Base-by-base conservation (phyloP, 2,113 vertebrate species). In the Nothocercus julius region DNA sequence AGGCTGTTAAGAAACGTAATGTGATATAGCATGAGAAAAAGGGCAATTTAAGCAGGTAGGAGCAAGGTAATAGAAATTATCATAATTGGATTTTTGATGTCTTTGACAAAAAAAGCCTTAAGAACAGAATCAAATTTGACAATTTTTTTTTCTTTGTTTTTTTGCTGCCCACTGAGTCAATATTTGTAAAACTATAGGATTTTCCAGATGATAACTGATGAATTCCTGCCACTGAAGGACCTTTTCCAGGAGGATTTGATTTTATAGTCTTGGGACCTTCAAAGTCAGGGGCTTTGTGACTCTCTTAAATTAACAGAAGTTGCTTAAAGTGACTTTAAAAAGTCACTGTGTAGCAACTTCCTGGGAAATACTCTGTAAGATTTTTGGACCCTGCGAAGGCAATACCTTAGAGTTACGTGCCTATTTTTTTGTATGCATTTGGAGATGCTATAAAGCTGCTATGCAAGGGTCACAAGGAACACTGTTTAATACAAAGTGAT, bases 141-240 rank as follows among this genome's bases (percentile, higher is more conserved):
- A n/a, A n/a, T 67, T 89, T 85, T 86, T 92, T 75, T 91, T 92
- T 67, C 85, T 83, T 90, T 75, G 89, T 92, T 87, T 86, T 92
- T 72, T 91, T 92, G 61, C 47, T 93, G 38, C 83, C 87, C 82
- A 83, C 63, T 94, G 38, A 91, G 44, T 90, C 89, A 42, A 96
- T 89, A 66, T 90, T 92, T 95, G 89, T 93, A 73, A 91, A 96
- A 95, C 19, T 19, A 74, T 91, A 96, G 81, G 75, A 61, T 90
- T 91, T 90, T 87, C 38, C 67, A 94, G 59, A 70, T 90, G 18
- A 21, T 78, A 44, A 77, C 67, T 87, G 77, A 81, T 75, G 79
- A 64, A 91, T 84, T 67, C 27, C 95, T 85, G 16, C 54, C 93
- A 79, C 42, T 64, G 75, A 84, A 87, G 82, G 79, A 96, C 90